Percentiles rank a stretch among this genome's conserved stretches.
phyloP scores from a whole-genome alignment of 2,797 vertebrate species.

The Chloroceryle amazona region DNA sequence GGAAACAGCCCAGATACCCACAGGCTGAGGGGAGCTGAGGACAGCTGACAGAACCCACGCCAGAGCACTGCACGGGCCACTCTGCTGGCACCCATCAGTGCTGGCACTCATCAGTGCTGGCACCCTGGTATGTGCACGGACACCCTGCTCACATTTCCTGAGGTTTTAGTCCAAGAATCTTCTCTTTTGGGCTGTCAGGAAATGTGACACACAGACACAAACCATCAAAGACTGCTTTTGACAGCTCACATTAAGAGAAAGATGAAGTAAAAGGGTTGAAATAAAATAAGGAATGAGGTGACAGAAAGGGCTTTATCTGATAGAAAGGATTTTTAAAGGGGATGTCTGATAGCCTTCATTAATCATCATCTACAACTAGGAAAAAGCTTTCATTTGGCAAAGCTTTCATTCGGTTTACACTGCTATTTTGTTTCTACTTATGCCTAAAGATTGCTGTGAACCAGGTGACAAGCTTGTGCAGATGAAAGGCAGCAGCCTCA shows the following conservation, averaged over 20 bases:
- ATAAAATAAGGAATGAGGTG: constrained; percentile 63
- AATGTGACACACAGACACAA: background rate
- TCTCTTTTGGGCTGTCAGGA: constrained; percentile 48
- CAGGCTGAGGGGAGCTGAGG: background rate
- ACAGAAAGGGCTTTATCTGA: constrained; percentile 44
- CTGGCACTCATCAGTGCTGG: fast-evolving
- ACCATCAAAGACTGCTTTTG: constrained; percentile 28
- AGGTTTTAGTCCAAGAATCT: background rate
- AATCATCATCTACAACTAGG: background rate
- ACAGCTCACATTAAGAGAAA: constrained; percentile 65
- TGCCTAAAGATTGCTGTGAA: background rate
- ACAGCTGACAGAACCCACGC: fast-evolving
- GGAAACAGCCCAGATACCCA: fast-evolving
- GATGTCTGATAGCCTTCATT: constrained; percentile 12
- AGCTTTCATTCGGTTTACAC: background rate
- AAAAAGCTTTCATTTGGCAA: background rate
- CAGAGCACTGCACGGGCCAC: fast-evolving
- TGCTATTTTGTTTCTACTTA: background rate
- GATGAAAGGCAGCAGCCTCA: fast-evolving
- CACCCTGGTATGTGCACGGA: fast-evolving
- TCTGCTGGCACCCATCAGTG: fast-evolving
- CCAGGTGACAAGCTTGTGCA: fast-evolving
- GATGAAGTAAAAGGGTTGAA: constrained; percentile 60
- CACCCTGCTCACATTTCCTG: background rate
- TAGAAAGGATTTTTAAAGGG: constrained; percentile 25